Evolutionary conservation across 2,888 invertebrate species (phyloP).

Genomic region (Ochropacha duplaris): DNA sequence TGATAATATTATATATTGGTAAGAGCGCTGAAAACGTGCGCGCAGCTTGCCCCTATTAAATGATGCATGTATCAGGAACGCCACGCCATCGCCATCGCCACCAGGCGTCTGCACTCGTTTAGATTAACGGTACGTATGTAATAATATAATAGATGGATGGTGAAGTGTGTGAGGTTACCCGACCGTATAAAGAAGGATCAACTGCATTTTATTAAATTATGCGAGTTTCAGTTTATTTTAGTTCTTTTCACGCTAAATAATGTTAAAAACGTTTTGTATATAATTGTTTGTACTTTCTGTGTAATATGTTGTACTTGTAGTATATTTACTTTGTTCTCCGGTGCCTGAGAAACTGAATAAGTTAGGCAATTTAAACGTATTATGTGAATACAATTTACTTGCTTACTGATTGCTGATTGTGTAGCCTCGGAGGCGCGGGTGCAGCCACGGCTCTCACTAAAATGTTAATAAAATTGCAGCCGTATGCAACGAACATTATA

Average conservation of each 20-base stretch:
- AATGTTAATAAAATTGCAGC: constrained; percentile 69
- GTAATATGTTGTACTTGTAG: background rate
- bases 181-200: background rate
- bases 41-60: constrained; percentile 45
- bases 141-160: constrained; percentile 28
- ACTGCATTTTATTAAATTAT: background rate
- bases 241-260: too few species aligned
- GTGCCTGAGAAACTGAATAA: background rate
- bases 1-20: constrained; percentile 68
- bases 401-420: constrained; percentile 52
- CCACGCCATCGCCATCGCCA: constrained; percentile 30
- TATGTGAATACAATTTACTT: constrained; percentile 50
- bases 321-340: background rate
- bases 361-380: constrained; percentile 35
- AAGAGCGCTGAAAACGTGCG: constrained; percentile 67
- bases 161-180: background rate
- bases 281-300: too few species aligned
- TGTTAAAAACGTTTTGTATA: too few species aligned
- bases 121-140: constrained; percentile 48
- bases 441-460: constrained; percentile 47
- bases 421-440: constrained; percentile 38
- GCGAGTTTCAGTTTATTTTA: too few species aligned
- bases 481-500: constrained; percentile 51
- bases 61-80: constrained; percentile 51
- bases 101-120: constrained; percentile 25